Base-by-base conservation (phyloP, 2,113 vertebrate species). In the Hippocampus zosterae region DNA sequence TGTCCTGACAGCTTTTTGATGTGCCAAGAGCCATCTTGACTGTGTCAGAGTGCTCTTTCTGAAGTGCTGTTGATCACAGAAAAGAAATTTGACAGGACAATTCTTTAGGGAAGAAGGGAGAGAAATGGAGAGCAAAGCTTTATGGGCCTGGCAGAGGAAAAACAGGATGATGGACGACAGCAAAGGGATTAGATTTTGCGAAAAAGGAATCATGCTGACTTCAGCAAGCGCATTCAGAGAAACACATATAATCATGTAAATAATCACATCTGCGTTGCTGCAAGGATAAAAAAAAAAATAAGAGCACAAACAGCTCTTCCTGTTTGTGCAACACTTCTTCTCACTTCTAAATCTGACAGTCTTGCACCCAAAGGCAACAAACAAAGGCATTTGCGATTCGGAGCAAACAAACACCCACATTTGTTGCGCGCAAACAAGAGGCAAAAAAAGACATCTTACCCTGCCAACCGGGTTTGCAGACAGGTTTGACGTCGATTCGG, bases 401-500 rank as follows among this genome's bases (percentile, higher is more conserved):
- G 33, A 41, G 48, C 61, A 46, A n/a, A 40, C 56, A 70, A 71
- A 72, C 62, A 41, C 15, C 12, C 37, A 56, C 37, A 41, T 27
- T 64, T 50, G 37, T 16, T 42, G 3, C 21, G n/a, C 46, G 70
- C 64, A 67, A 44, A 73, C 10, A 67, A 2, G 40, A 16, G 33
- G 40, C 23, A 44, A 65, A 37, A 37, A 27, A 63, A 7, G 66
- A 65, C 8, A 63, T 27, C 83, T 57, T 87, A 99, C 97, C 97
- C 95, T 98, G 95, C 96, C 96, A 98, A 76, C 96, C 97, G 13
- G 97, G 96, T 79, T 96, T 98, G 90, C 97, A 99, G 70, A 97
- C 93, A 0, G 97, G 97, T 84, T 96, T 97, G 85, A 99, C 93
- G 1, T 95, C 92, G 50, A 99, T 96, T 85, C 63, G 92, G 21